Percentiles rank a stretch among this genome's conserved stretches.
These are phyloP conservation scores for Podarcis raffonei DNA, from an alignment of 2,113 vertebrate genomes.

Conservation along the genomic window DNA sequence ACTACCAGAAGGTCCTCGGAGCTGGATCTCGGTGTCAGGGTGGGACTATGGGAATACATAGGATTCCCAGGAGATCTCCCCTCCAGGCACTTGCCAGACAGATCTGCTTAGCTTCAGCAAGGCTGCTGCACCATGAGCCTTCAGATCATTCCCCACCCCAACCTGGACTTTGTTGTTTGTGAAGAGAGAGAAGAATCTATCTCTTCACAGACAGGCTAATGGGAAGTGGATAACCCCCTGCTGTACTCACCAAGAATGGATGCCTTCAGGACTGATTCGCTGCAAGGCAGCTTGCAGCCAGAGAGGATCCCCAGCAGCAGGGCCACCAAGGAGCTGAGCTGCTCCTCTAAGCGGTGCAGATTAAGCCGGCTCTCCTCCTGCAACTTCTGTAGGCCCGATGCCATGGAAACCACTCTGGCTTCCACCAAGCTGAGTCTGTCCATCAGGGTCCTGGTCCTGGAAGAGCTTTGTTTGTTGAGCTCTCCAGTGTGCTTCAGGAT, in stretches of 20 bases:
- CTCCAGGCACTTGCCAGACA: background rate
- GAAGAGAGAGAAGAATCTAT: background rate
- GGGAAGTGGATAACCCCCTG: background rate
- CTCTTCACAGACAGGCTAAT: background rate
- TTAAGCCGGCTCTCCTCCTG: conserved; percentile 29
- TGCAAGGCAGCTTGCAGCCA: conserved; percentile 37
- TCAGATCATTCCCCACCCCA: background rate
- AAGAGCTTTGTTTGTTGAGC: conserved; percentile 8
- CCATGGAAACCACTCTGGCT: background rate
- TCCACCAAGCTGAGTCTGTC: conserved; percentile 24
- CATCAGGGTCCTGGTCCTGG: conserved; percentile 12
- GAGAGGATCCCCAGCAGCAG: background rate
- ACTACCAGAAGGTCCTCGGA: too few species aligned
- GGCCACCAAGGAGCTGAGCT: background rate
- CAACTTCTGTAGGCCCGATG: conserved; percentile 8
- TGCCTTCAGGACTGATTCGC: conserved; percentile 14
- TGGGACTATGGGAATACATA: background rate
- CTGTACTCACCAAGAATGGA: background rate
- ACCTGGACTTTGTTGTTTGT: background rate
- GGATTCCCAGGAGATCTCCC: background rate
- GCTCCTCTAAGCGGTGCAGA: background rate
- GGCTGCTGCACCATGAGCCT: background rate
- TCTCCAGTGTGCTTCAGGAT: conserved; percentile 35
- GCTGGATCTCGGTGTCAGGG: too few species aligned
- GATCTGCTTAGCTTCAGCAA: background rate